Evolutionary conservation across 2,113 vertebrate species (phyloP).

Genomic region (Lonchura striata): DNA sequence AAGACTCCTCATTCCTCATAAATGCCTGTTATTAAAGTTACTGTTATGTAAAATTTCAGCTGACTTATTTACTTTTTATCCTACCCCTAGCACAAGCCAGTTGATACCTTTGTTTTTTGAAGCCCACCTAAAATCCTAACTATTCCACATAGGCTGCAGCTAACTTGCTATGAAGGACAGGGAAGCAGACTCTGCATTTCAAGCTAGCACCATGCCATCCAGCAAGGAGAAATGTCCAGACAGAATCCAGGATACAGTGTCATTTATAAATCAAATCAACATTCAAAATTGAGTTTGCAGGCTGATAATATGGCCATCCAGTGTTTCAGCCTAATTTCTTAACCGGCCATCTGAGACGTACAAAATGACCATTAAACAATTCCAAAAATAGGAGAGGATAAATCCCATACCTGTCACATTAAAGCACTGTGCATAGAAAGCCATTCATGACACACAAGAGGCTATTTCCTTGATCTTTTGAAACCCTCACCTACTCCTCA

Average conservation of each 20-base stretch:
- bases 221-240: background rate
- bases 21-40: background rate
- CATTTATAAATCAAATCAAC: constrained; percentile 1
- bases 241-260: background rate
- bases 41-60: background rate
- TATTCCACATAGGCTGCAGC: background rate
- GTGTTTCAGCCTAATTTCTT: background rate
- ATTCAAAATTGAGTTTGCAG: background rate
- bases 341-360: background rate
- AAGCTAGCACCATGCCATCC: background rate
- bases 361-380: constrained; percentile 3
- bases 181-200: background rate
- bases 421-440: background rate
- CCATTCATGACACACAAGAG: background rate
- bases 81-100: background rate
- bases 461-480: background rate
- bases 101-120: background rate
- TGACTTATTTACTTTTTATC: background rate
- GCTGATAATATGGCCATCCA: background rate
- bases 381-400: background rate
- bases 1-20: background rate
- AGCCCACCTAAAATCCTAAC: background rate
- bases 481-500: background rate
- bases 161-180: background rate
- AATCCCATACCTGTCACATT: background rate